Conservation (phyloP, 2,888 invertebrate genomes). For the Chaitophorus viminalis region DNA sequence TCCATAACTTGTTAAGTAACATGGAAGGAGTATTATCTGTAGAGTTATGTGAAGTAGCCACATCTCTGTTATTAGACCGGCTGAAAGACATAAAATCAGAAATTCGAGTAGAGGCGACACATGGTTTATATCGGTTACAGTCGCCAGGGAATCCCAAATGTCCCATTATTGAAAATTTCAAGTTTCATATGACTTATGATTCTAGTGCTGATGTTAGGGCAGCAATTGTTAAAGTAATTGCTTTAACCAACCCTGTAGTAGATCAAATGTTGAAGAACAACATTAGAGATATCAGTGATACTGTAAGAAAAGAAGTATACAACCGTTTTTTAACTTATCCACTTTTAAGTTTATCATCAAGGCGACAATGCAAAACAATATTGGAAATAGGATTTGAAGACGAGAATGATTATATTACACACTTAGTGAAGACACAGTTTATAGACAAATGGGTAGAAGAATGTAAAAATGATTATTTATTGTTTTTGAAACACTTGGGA, state of each 20-base stretch:
- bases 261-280: constrained; percentile 42
- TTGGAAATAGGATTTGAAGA: constrained; percentile 43
- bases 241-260: constrained; percentile 19
- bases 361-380: constrained; percentile 36
- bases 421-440: constrained; percentile 19
- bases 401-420: constrained; percentile 10
- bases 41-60: constrained; percentile 37
- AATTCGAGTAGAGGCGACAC: constrained; percentile 36
- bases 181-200: constrained; percentile 54
- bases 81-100: constrained; percentile 42
- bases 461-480: constrained; percentile 27
- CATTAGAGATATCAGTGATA: constrained; percentile 35
- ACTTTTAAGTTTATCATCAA: constrained; percentile 14
- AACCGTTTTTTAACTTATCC: constrained; percentile 43
- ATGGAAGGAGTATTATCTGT: constrained; percentile 27
- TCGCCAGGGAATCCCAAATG: constrained; percentile 9
- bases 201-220: constrained; percentile 34
- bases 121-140: constrained; percentile 41
- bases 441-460: background rate
- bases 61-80: background rate
- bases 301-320: constrained; percentile 50
- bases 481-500: constrained; percentile 16
- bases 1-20: constrained; percentile 29
- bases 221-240: constrained; percentile 37
- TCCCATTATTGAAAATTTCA: constrained; percentile 8